These are phyloP conservation scores for Coracias cyanogaster DNA, from an alignment of 2,797 vertebrate genomes.

Conservation along the genomic window DNA sequence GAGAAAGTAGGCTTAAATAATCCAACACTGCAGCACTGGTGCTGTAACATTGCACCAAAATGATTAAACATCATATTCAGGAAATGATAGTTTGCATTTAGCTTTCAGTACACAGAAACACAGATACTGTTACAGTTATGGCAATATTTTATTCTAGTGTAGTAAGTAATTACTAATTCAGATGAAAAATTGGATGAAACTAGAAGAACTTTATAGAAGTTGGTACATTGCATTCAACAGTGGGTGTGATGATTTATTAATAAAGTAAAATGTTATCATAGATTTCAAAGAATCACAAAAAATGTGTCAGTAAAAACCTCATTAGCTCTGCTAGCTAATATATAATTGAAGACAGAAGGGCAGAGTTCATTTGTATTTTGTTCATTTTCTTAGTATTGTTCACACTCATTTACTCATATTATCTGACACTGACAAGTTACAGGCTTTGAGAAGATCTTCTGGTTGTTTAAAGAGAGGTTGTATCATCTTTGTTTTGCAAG, in stretches of 20 bases:
- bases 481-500: constrained; percentile 19
- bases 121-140: not conserved
- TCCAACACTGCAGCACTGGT: not conserved
- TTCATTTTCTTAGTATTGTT: not conserved
- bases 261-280: constrained; percentile 26
- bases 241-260: constrained; percentile 44
- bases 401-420: not conserved
- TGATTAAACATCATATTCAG: constrained; percentile 62
- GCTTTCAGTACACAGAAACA: constrained; percentile 43
- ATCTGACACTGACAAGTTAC: not conserved
- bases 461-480: constrained; percentile 25
- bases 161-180: not conserved
- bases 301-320: constrained; percentile 10
- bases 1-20: constrained; percentile 52
- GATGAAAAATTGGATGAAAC: constrained; percentile 41
- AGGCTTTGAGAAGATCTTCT: not conserved
- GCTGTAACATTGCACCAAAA: constrained; percentile 53
- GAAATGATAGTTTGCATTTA: constrained; percentile 58
- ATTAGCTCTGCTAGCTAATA: constrained; percentile 27
- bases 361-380: constrained; percentile 25
- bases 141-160: not conserved
- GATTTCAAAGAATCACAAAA: constrained; percentile 10
- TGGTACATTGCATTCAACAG: not conserved
- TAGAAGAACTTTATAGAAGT: constrained; percentile 32
- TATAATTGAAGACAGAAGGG: constrained; percentile 18